Conservation (phyloP, 2,113 vertebrate species). For the Geothlypis trichas region DNA sequence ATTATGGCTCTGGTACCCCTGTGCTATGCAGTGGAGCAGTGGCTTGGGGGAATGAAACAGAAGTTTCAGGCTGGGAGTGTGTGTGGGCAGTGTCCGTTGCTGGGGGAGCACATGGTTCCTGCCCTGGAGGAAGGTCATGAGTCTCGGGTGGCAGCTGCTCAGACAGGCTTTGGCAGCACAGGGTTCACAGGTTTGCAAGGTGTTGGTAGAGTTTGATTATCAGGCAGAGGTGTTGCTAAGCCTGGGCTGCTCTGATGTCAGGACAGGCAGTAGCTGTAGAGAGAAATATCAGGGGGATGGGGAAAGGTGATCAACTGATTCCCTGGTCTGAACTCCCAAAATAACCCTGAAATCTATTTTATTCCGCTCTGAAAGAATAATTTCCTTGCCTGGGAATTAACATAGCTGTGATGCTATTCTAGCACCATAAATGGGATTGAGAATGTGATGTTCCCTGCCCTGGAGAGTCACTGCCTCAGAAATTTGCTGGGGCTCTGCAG, state of each 20-base stretch:
- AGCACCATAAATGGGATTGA: slow-evolving; percentile 2
- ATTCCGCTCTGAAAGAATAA: slow-evolving; percentile 9
- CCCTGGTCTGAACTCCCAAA: neutral
- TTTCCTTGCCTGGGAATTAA: slow-evolving; percentile 14
- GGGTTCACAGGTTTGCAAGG: neutral
- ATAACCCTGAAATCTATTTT: slow-evolving; percentile 34
- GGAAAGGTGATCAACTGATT: neutral
- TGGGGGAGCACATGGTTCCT: neutral
- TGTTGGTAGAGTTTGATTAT: neutral
- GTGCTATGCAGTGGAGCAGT: neutral
- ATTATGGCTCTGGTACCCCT: neutral
- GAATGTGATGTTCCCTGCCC: slow-evolving; percentile 34
- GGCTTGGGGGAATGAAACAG: neutral
- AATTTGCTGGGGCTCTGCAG: neutral
- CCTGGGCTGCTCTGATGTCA: neutral
- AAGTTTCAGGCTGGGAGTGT: neutral
- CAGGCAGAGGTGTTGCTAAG: neutral
- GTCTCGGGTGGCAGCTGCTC: neutral
- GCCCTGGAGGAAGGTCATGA: neutral
- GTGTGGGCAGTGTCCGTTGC: neutral
- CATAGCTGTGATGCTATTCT: slow-evolving; percentile 15
- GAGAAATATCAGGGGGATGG: neutral
- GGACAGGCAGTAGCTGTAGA: neutral
- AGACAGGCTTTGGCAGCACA: neutral
- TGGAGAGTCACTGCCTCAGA: neutral